Evolutionary conservation across 2,797 vertebrate species (phyloP).

Genomic region (Kryptopterus vitreolus): DNA sequence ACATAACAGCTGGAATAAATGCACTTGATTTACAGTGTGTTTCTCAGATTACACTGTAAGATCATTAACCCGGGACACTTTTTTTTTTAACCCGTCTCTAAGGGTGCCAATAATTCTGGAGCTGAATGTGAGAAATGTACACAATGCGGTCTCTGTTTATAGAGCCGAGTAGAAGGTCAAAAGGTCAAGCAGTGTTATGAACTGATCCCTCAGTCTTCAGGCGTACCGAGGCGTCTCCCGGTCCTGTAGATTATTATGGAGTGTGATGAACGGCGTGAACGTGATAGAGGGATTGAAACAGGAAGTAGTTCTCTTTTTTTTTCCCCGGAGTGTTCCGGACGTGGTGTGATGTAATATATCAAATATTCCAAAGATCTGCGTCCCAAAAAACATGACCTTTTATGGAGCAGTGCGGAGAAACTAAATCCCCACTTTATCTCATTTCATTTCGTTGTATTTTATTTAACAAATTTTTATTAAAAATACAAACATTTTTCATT

Average conservation of each 20-base stretch:
- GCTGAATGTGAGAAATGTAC: background rate
- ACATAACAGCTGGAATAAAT: no score
- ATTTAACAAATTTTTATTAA: no score
- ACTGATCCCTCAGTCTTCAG: background rate
- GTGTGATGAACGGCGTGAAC: background rate
- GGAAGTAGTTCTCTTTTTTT: background rate
- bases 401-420: background rate
- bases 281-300: no score
- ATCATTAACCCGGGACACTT: background rate
- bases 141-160: background rate
- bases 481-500: no score
- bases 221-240: background rate
- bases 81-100: background rate
- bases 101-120: slow-evolving; percentile 10
- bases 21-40: background rate
- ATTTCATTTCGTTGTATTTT: no score
- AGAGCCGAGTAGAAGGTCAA: background rate
- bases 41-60: background rate
- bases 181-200: background rate
- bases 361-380: background rate
- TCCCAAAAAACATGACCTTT: background rate
- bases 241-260: background rate
- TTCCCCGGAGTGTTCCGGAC: background rate
- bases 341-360: background rate
- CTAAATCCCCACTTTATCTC: background rate